Evolutionary conservation across 2,113 vertebrate species (phyloP), one percentile per base, ranked within the genome.

Genomic region (Corythoichthys intestinalis): DNA sequence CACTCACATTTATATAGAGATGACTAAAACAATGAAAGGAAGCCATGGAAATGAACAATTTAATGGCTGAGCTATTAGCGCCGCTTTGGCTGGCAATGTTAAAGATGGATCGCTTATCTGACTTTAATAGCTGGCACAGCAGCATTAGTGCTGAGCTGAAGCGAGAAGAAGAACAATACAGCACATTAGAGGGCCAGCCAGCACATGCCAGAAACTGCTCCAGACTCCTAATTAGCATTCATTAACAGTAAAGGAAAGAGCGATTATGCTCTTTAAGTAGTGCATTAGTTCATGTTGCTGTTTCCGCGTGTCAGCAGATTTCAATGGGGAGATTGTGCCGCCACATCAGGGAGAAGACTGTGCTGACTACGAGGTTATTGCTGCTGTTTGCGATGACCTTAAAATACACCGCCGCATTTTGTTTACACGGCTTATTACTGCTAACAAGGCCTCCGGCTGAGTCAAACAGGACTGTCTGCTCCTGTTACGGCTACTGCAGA

Each of bases 241-340:
- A 90, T 93, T 92, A 92, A 91, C 91, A 90, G 89, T 81, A 77
- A 82, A 77, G 89, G 87, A 89, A 91, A 91, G 88, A 90, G 86
- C 85, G 87, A 93, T 92, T 91, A 91, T 88, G 90, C 88, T 89
- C 88, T 91, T 91, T 91, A 91, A 90, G 89, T 86, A 91, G 88
- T 85, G 88, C 89, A 91, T 93, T 91, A 93, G 91, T 88, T 91
- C 91, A 89, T 90, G 89, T 85, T 87, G 83, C 81, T 80, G 88
- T 90, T 89, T 87, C 80, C 75, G 11, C 86, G 79, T 70, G 89
- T 91, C 90, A 93, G 91, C 92, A 91, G 65, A 90, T 90, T 84
- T 83, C 81, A 90, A 90, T 79, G 74, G 83, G 74, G 81, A 83
- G 62, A 72, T 74, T 77, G 80, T 61, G 83, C 86, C 71, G 78